These are phyloP conservation scores for Trididemnum clinides DNA, from an alignment of 23 tunicate species.

Conservation along the genomic window DNA sequence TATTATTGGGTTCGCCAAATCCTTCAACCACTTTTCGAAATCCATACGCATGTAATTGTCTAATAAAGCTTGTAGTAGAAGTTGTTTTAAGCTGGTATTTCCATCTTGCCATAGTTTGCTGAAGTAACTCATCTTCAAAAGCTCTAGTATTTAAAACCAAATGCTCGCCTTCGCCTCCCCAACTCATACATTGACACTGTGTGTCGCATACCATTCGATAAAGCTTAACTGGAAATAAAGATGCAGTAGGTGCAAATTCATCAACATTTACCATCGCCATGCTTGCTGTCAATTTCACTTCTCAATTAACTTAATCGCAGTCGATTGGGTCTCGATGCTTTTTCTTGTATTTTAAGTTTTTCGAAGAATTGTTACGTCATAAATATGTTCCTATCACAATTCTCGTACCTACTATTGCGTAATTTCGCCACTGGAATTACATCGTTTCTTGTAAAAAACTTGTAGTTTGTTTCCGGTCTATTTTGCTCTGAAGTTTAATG, in stretches of 20 bases:
- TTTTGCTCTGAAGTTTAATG: too few relatives aligned
- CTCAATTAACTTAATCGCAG: neutral
- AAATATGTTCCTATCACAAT: neutral
- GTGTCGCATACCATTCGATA: conserved; percentile 66
- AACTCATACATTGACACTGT: conserved; percentile 46
- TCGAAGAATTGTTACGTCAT: conserved; percentile 24
- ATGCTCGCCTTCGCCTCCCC: conserved; percentile 70
- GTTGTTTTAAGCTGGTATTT: conserved; percentile 73
- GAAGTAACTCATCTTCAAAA: conserved; percentile 67
- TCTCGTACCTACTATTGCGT: conserved; percentile 13
- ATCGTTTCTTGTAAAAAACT: too few relatives aligned
- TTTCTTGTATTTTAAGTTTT: conserved; percentile 17
- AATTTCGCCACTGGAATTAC: too few relatives aligned
- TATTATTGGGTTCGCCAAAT: conserved; percentile 44
- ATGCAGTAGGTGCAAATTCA: conserved; percentile 47
- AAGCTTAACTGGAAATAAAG: conserved; percentile 63
- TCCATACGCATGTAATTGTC: conserved; percentile 78
- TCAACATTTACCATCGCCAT: conserved; percentile 27
- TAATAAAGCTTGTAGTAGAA: conserved; percentile 68
- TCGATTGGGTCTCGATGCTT: conserved; percentile 32
- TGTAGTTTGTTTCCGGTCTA: too few relatives aligned
- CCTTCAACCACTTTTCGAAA: conserved; percentile 68
- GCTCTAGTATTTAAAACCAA: conserved; percentile 54
- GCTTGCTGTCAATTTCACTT: neutral
- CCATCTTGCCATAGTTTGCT: conserved; percentile 57